phyloP scores from a whole-genome alignment of 2,888 invertebrate genomes.

The Deroplatys truncata region DNA sequence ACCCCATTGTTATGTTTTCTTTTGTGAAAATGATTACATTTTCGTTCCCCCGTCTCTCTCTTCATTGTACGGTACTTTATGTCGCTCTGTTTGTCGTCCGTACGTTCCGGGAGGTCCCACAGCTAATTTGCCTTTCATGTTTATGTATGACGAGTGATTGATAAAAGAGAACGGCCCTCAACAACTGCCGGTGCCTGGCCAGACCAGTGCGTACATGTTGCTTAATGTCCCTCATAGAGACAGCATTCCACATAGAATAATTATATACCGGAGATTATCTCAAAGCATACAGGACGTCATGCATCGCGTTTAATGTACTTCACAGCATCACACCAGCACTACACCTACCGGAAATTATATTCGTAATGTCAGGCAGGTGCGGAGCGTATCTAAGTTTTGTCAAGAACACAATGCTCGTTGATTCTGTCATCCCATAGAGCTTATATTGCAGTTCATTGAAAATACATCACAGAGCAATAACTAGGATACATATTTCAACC shows the following conservation, averaged over 20 bases:
- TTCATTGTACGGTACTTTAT: conserved; percentile 8
- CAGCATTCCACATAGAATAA: background rate
- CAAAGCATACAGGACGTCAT: background rate
- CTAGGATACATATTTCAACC: too few relatives aligned
- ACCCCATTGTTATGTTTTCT: conserved; percentile 6
- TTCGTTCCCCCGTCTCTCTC: background rate
- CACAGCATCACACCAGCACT: background rate
- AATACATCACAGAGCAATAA: too few relatives aligned
- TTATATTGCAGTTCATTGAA: too few relatives aligned
- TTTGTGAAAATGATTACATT: conserved; percentile 17
- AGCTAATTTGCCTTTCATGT: conserved; percentile 29
- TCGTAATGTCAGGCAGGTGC: background rate
- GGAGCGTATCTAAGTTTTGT: background rate
- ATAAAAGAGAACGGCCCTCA: conserved; percentile 21
- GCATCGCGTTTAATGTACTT: background rate
- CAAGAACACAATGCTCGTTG: background rate
- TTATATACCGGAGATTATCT: background rate
- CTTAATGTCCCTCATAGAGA: background rate
- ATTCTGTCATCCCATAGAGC: too few relatives aligned
- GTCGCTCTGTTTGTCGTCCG: conserved; percentile 5
- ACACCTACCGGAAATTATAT: background rate
- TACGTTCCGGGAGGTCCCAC: conserved; percentile 2
- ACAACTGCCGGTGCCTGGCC: background rate
- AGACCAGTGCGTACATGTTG: background rate
- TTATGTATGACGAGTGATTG: conserved; percentile 28